These are phyloP conservation scores for Propithecus coquereli DNA, from an alignment of 2,113 vertebrate genomes.

Conservation along the genomic window DNA sequence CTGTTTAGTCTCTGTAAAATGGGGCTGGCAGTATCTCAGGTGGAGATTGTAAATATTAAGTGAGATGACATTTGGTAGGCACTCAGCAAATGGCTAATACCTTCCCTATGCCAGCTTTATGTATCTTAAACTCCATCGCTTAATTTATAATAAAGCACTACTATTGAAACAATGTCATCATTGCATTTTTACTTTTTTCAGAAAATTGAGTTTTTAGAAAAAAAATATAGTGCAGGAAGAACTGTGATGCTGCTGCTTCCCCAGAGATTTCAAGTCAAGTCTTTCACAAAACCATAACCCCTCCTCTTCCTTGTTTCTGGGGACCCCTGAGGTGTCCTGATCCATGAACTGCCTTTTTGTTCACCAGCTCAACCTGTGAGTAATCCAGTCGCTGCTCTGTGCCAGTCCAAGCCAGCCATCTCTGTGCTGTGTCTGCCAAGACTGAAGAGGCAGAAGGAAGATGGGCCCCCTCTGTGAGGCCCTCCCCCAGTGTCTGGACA, in stretches of 20 bases:
- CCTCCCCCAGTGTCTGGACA: background rate
- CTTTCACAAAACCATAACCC: background rate
- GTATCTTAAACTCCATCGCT: background rate
- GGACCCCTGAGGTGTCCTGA: background rate
- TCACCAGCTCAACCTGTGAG: background rate
- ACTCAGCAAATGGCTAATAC: background rate
- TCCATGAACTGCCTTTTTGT: background rate
- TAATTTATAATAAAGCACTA: background rate
- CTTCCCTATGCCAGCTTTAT: background rate
- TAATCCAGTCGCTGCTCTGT: background rate
- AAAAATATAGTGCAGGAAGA: background rate
- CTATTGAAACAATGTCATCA: background rate
- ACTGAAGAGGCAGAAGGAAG: background rate
- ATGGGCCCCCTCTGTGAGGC: background rate
- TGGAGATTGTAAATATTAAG: background rate
- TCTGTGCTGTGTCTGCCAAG: background rate
- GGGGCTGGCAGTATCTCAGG: background rate
- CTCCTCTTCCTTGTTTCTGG: background rate
- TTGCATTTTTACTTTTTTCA: background rate
- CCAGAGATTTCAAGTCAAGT: background rate
- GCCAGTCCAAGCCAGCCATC: background rate
- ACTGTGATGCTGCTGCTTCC: background rate
- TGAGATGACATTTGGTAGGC: background rate
- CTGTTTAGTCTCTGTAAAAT: background rate
- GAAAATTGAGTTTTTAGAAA: background rate